Evolutionary conservation across 1,140 invertebrate genomes (phyloP), one percentile per base, ranked within the genome.

Genomic region (Drosophila dunni): DNA sequence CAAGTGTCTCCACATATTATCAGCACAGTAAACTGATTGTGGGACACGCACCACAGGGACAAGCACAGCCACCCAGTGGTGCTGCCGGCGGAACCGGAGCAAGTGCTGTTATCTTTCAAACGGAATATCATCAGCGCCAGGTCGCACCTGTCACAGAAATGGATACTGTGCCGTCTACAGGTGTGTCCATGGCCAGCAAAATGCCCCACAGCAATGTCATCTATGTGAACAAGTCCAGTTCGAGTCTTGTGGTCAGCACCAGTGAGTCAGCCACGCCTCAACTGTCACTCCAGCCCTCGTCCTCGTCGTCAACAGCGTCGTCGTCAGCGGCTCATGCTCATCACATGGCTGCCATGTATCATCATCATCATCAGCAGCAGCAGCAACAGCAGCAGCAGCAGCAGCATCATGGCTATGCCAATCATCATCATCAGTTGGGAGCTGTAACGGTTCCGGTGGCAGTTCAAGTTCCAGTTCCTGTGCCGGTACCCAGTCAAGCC

Each of bases 151-250:
- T 84, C 83, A 90, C 85, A 88, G 85, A 90, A 58, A 76, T 91
- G 82, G 85, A 91, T 84, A 91, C 90, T 91, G 90, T 91, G 88
- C 88, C 88, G 48, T 69, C 85, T 60, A 77, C 85, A 90, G 81
- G 82, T 83, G 84, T 76, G 61, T 56, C 81, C 72, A 68, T 79
- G 64, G 81, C 84, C 34, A 71, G 76, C 62, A 86, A 90, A 65
- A 73, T 89, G 62, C 81, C 88, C 5, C 84, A 91, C 72, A 85
- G 83, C 60, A 90, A 79, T 69, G 91, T 92, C 42, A 88, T 92
- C 56, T 92, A 89, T 68, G 77, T 90, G 65, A 91, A 89, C 61
- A 92, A 91, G 42, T 83, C 75, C 51, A 85, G 67, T 56, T 75
- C 73, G 57, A 64, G 63, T 50, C 20, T 76, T 20, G 73, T 81